A percentile compares a stretch with the other conserved stretches of the same genome.
These are phyloP conservation scores for Castor canadensis DNA, from an alignment of 2,113 vertebrate species.

Conservation along the genomic window DNA sequence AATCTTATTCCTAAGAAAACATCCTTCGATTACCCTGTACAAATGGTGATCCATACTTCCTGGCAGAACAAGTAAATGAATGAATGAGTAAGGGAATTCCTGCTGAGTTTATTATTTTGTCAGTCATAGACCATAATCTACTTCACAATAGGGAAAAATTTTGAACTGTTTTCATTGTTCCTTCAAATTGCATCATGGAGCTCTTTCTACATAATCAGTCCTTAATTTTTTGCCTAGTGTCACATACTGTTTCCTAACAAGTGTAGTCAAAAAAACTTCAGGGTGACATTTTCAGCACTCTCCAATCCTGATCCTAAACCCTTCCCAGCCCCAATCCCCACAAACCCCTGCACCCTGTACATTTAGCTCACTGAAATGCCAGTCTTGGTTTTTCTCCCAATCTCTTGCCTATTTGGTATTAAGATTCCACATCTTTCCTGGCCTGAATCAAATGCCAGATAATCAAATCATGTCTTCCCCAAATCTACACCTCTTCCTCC, in stretches of 20 bases:
- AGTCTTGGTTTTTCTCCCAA: not conserved
- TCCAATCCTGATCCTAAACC: not conserved
- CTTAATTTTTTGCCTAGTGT: not conserved
- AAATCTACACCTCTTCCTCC: not conserved
- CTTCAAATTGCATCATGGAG: not conserved
- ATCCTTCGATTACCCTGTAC: not conserved
- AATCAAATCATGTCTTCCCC: not conserved
- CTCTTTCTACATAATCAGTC: not conserved
- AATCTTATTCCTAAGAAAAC: not conserved
- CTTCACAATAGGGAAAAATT: not conserved
- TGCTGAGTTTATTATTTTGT: not conserved
- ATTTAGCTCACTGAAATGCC: rapidly evolving
- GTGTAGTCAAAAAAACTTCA: not conserved
- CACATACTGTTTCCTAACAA: not conserved
- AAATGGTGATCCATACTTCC: not conserved
- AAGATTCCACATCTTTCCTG: not conserved
- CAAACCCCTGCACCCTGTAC: rapidly evolving
- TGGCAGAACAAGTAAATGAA: not conserved
- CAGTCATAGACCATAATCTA: not conserved
- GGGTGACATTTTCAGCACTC: not conserved
- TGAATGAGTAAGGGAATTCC: not conserved
- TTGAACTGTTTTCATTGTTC: not conserved
- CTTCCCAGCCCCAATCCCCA: not conserved
- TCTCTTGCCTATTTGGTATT: not conserved
- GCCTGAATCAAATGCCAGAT: not conserved